Conservation (phyloP, 2,797 vertebrate species). For the Danio jaintianensis region DNA sequence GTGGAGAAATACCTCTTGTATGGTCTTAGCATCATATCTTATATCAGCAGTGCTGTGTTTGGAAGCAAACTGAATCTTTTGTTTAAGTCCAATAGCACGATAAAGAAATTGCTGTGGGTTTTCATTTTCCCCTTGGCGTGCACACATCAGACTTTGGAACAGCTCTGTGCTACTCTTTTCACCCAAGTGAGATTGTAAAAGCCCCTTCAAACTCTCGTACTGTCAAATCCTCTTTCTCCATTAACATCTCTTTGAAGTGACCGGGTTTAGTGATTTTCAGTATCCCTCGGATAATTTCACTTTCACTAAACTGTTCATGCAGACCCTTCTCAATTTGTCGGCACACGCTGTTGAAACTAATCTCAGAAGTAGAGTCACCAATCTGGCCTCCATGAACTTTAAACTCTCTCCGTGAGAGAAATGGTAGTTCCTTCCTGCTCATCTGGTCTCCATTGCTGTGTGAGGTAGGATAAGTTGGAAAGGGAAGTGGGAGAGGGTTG, state of each 20-base stretch:
- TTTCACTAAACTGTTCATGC: too few relatives aligned
- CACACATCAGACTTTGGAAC: conserved; percentile 6
- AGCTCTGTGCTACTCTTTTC: neutral
- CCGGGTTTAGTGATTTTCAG: neutral
- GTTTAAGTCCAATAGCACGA: neutral
- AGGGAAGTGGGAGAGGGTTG: neutral
- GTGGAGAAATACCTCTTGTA: too few relatives aligned
- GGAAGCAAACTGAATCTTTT: neutral
- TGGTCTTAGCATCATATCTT: too few relatives aligned
- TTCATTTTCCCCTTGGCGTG: neutral
- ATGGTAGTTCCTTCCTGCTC: too few relatives aligned
- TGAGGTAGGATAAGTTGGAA: neutral
- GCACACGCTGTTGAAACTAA: neutral
- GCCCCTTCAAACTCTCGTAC: neutral
- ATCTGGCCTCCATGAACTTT: neutral
- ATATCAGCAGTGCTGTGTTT: too few relatives aligned
- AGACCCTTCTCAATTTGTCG: too few relatives aligned
- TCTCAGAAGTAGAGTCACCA: neutral
- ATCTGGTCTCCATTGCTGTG: too few relatives aligned
- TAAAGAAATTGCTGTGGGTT: neutral
- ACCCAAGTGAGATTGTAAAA: neutral
- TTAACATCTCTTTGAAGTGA: conserved; percentile 2
- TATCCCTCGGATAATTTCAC: neutral
- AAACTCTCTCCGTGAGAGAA: too few relatives aligned
- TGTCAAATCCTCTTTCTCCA: neutral